Base-by-base conservation (phyloP, 2,797 vertebrate species). In the Muraenolepis orangiensis region DNA sequence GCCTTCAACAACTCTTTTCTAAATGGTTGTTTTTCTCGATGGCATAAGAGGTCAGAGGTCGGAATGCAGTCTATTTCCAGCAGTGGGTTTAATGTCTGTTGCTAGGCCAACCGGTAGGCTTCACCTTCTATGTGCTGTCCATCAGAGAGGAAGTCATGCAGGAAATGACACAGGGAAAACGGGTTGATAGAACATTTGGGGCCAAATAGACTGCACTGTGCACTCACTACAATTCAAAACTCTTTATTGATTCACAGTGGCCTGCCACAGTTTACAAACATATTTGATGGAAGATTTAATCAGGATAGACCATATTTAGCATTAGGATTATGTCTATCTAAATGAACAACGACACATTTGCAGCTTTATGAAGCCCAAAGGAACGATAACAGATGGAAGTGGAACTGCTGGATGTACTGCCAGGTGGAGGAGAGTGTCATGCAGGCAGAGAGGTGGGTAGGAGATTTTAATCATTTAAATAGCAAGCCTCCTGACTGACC, bases 131-230 rank as follows among this genome's bases (percentile, higher is more conserved):
- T n/a, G 70, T 0, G 23, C n/a, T 31, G 72, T 30, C 78, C 74
- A 40, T 76, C 82, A 71, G 57, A 10, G 28, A 80, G 81, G 80
- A 87, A 78, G 68, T 85, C 8, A 32, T 31, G 75, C 78, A 85
- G 83, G 75, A 86, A 84, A 78, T 26, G 5, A 51, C 70, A 76
- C 51, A 73, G 16, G 23, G 14, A 18, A 14, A 34, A 57, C n/a
- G 26, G 20, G 13, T 14, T 5, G 74, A 72, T 74, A 72, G 68
- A 40, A 28, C 16, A 34, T 51, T 61, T 38, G 67, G 28, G 51
- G 11, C 29, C 57, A 14, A n/a, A 64, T 34, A 26, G 71, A 64
- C 51, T 8, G 13, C n/a, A n/a, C n/a, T 70, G 57, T 64, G 32
- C 8, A 34, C 3, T 3, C 32, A 71, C 3, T 7, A 28, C 16